Conservation (phyloP, 2,113 vertebrate species). For the Ammospiza caudacuta region DNA sequence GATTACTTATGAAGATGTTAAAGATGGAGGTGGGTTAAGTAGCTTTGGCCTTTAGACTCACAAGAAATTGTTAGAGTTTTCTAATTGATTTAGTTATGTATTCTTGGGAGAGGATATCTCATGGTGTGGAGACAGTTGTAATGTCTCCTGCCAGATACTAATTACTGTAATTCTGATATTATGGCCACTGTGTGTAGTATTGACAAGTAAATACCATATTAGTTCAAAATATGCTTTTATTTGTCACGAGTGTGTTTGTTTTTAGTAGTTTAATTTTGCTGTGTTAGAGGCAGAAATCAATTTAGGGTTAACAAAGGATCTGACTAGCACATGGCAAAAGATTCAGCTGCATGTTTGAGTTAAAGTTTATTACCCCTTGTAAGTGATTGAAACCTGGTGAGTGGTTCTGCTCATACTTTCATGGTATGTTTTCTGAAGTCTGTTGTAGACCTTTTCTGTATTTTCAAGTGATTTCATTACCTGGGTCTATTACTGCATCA, state of each 20-base stretch:
- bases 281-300: neutral
- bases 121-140: neutral
- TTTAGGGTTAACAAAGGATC: neutral
- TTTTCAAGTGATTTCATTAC: neutral
- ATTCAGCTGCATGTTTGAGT: neutral
- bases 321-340: neutral
- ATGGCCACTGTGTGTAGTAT: neutral
- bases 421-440: neutral
- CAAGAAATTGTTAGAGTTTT: neutral
- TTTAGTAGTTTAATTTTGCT: neutral
- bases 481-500: neutral
- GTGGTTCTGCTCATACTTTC: neutral
- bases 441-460: neutral
- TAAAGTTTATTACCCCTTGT: neutral
- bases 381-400: neutral
- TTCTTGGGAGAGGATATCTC: neutral
- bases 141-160: neutral
- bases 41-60: neutral
- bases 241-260: neutral
- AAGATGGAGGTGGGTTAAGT: neutral
- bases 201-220: neutral
- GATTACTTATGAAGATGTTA: constrained; percentile 7
- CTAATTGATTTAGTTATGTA: neutral
- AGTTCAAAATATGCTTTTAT: neutral
- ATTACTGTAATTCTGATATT: neutral